Conservation (phyloP, 2,797 vertebrate genomes). For the Coreius guichenoti region DNA sequence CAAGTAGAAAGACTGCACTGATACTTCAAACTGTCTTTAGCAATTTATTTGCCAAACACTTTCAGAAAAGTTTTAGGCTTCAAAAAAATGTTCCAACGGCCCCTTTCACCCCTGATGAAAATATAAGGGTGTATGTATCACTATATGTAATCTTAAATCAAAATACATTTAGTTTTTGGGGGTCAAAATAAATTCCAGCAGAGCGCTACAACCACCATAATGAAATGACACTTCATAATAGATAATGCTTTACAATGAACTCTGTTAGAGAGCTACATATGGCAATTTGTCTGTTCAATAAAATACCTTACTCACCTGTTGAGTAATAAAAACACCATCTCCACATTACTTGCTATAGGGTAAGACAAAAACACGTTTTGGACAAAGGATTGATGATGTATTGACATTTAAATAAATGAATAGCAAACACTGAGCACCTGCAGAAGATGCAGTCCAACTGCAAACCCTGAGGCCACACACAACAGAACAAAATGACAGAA, state of each 20-base stretch:
- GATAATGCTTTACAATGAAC: too few relatives aligned
- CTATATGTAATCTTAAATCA: slow-evolving; percentile 14
- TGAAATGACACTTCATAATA: too few relatives aligned
- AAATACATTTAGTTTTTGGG: too few relatives aligned
- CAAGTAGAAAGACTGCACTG: slow-evolving; percentile 17
- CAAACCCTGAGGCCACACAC: slow-evolving; percentile 13
- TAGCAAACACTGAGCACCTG: not conserved
- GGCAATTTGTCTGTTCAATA: too few relatives aligned
- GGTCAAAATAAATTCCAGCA: too few relatives aligned
- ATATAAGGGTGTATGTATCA: not conserved
- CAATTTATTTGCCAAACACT: slow-evolving; percentile 20
- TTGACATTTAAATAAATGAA: not conserved
- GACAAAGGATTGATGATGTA: not conserved
- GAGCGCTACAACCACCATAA: too few relatives aligned
- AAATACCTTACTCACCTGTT: too few relatives aligned
- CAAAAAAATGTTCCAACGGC: not conserved
- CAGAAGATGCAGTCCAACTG: not conserved
- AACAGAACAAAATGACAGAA: slow-evolving; percentile 7
- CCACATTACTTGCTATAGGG: too few relatives aligned
- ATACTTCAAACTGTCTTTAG: slow-evolving; percentile 26
- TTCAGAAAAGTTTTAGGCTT: slow-evolving; percentile 16
- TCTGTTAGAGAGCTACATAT: too few relatives aligned
- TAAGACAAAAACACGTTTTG: not conserved
- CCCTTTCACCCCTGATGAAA: slow-evolving; percentile 15
- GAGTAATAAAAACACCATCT: too few relatives aligned